Evolutionary conservation across 1,140 invertebrate species (phyloP), one percentile per base, ranked within the genome.

Genomic region (Polypedilum vanderplanki): DNA sequence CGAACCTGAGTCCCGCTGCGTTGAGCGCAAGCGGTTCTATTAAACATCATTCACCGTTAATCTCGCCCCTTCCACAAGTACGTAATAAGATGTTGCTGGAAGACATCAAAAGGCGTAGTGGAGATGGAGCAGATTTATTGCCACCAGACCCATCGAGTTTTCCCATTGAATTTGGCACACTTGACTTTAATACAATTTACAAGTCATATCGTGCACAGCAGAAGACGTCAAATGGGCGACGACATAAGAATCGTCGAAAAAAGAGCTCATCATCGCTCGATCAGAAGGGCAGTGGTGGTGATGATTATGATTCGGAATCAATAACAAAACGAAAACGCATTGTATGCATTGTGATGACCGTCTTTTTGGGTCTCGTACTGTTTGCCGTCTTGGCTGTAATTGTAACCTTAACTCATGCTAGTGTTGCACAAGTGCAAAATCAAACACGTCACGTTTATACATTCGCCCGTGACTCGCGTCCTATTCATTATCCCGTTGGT

Each of bases 341-440:
- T 77, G 88, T 89, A 41, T 87, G 86, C 77, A 86, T 88, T 75
- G 86, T 90, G 18, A 84, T 90, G 65, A 87, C 85, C 3, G 89
- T 88, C 17, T 90, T 90, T 81, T 80, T 90, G 79, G 88, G 89
- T 78, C 83, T 91, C 77, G 85, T 89, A 65, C 84, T 87, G 76
- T 87, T 89, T 41, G 88, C 88, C 74, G 85, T 91, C 33, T 86
- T 91, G 65, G 88, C 88, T 76, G 88, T 91, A 78, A 86, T 91
- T 77, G 85, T 91, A 77, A 91, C 90, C 41, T 84, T 91, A 77
- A 91, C 90, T 9, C 89, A 90, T 81, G 86, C 86, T 79, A 87
- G 83, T 70, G 84, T 86, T 77, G 82, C 85, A 74, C 85, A 84
- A 80, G 82, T 83, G 22, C 84, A 85, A 81, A 87, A 87, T 79